Evolutionary conservation across 2,888 invertebrate genomes (phyloP), one percentile per base, ranked within the genome.

Genomic region (Mythimna loreyi): DNA sequence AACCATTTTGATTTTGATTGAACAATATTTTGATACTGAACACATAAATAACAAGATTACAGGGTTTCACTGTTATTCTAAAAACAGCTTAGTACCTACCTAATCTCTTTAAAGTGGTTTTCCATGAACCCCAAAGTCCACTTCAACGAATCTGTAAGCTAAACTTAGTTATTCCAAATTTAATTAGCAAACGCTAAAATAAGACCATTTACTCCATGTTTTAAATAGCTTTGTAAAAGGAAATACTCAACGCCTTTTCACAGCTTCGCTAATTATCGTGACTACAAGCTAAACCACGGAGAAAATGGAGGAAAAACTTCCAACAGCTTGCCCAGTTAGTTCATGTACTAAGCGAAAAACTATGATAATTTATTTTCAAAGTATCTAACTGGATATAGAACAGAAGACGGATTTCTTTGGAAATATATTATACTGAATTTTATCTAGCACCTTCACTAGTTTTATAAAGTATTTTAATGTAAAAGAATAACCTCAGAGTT

Each of bases 361-460:
- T 75, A 65, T 56, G 47, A 52, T 68, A 36, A 65, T 80, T 79
- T 68, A 65, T 75, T 75, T 77, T 62, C 45, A 16, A 62, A 74
- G 53, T 61, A 64, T 57, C 23, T 43, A 30, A 56, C 59, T 43
- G 23, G 43, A 7, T 59, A 28, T 36, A 40, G 23, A 78, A 63
- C 23, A 52, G 56, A 63, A 67, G 62, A 59, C 5, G 5, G 16
- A 65, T 36, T 55, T 47, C 19, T 43, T 9, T 1, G 16, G 3
- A 53, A 65, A 47, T 28, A 28, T 4, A n/a, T n/a, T 25, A 25
- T 49, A 36, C 11, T 59, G 21, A 9, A 7, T 52, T 49, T 33
- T 45, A 56, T 5, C 1, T 67, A 36, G 4, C 4, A 28, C 2
- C 28, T 28, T 28, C 4, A 28, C 28, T 28, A 4, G n/a, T 23